Evolutionary conservation across 2,113 vertebrate species (phyloP).

Genomic region (Chauna torquata): DNA sequence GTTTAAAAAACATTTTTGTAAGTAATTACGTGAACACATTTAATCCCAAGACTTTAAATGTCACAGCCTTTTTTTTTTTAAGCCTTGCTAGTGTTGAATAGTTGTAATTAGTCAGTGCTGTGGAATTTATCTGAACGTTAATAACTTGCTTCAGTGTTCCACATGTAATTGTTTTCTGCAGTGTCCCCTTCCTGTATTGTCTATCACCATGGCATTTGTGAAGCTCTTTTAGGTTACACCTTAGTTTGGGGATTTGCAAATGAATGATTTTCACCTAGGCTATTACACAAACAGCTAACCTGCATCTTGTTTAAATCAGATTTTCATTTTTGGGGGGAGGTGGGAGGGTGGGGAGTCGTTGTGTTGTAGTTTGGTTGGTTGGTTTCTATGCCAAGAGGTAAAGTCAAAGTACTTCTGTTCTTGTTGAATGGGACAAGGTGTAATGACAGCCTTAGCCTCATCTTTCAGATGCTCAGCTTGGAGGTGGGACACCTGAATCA

Average conservation of each 20-base stretch:
- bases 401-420: neutral
- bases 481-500: neutral
- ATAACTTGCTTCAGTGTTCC: neutral
- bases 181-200: neutral
- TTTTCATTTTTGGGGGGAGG: neutral
- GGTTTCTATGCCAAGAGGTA: neutral
- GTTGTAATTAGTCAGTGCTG: neutral
- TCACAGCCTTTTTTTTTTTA: neutral
- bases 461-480: neutral
- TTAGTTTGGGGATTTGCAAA: slow-evolving; percentile 2
- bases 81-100: neutral
- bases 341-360: too few relatives aligned
- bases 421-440: neutral
- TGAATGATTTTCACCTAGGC: neutral
- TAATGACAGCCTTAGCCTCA: neutral
- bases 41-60: neutral
- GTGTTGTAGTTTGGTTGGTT: neutral
- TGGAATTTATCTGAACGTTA: neutral
- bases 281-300: neutral
- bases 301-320: neutral
- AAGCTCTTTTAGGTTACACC: neutral
- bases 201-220: neutral
- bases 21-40: neutral
- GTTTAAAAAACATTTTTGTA: neutral
- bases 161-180: neutral